Percentiles rank a stretch among this genome's conserved stretches.
Evolutionary conservation across 2,113 vertebrate genomes (phyloP).

Genomic region (Notothenia rossii): DNA sequence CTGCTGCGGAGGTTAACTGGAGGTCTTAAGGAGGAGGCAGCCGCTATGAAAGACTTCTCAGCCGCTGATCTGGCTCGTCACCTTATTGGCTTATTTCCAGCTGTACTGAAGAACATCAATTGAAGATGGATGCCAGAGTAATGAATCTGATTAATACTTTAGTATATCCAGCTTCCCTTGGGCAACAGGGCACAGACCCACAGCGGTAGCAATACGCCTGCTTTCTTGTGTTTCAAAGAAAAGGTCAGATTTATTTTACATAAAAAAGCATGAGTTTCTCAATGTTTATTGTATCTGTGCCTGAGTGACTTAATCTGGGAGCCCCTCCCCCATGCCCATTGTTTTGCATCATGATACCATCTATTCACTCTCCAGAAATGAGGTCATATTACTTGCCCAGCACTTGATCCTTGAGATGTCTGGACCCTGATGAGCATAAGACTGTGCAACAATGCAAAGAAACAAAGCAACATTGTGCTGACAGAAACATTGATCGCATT

Average conservation of each 20-base stretch:
- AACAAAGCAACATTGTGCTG: constrained; percentile 55
- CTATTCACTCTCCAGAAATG: constrained; percentile 32
- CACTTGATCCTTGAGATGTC: constrained; percentile 35
- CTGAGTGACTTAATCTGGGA: constrained; percentile 7
- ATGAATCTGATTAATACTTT: constrained; percentile 65
- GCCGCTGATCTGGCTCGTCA: constrained; percentile 37
- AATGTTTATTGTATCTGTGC: constrained; percentile 8
- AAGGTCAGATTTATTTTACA: constrained; percentile 20
- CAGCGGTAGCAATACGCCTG: constrained; percentile 12
- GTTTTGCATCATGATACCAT: constrained; percentile 23
- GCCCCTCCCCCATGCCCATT: constrained; percentile 6
- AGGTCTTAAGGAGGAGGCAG: constrained; percentile 36
- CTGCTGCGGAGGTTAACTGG: constrained; percentile 44
- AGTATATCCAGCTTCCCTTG: constrained; percentile 29
- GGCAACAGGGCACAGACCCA: constrained; percentile 22
- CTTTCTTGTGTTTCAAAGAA: constrained; percentile 14
- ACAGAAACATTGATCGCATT: constrained; percentile 63
- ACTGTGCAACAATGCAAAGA: constrained; percentile 44
- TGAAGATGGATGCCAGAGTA: constrained; percentile 46
- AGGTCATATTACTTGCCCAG: constrained; percentile 42
- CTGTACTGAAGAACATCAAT: constrained; percentile 36
- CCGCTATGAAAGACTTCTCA: constrained; percentile 28
- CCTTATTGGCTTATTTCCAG: constrained; percentile 50
- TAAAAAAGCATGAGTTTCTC: constrained; percentile 1
- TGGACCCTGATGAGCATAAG: constrained; percentile 30